Evolutionary conservation across 1,140 invertebrate genomes (phyloP), one percentile per base, ranked within the genome.

Genomic region (Drosophila pseudoananassae): DNA sequence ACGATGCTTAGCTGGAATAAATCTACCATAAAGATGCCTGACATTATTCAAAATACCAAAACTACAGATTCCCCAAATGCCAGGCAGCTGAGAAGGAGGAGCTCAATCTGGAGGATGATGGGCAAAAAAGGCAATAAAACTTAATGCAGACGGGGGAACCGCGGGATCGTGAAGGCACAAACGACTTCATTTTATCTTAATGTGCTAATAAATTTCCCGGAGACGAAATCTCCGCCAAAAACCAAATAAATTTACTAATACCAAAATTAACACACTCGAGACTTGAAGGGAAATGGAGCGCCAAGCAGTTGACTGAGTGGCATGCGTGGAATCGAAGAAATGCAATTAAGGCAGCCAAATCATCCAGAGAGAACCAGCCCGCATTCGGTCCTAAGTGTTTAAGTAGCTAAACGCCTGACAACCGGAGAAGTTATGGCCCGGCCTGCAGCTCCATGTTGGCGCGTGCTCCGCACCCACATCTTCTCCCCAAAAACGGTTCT

Each of bases 111-210:
- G 52, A 45, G 54, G 50, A 27, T 25, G 53, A 58, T 68, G 65
- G 60, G 75, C 83, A 82, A 87, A 82, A 87, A 82, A 82, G 83
- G 78, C 83, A 71, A 87, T 87, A 87, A 87, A 87, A 88, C 73
- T 76, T 78, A 76, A 88, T 88, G 78, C 75, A 78, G 65, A 61
- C 71, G 68, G 43, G 70, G 66, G 55, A 50, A 54, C 49, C 51
- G 53, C 52, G 60, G 57, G 31, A 74, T 56, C 56, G 47, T 65
- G 60, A 60, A 78, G 59, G 77, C 83, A 88, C 81, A 88, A 87
- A 87, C 83, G 83, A 88, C 83, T 87, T 82, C 83, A 87, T 87
- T 88, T 87, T 87, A 87, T 87, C 83, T 87, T 87, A 87, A 87
- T 87, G 83, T 82, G 83, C 83, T 76, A 87, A 87, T 87, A 87